Evolutionary conservation across 2,797 vertebrate genomes (phyloP).

Genomic region (Pseudomugil tenellus): DNA sequence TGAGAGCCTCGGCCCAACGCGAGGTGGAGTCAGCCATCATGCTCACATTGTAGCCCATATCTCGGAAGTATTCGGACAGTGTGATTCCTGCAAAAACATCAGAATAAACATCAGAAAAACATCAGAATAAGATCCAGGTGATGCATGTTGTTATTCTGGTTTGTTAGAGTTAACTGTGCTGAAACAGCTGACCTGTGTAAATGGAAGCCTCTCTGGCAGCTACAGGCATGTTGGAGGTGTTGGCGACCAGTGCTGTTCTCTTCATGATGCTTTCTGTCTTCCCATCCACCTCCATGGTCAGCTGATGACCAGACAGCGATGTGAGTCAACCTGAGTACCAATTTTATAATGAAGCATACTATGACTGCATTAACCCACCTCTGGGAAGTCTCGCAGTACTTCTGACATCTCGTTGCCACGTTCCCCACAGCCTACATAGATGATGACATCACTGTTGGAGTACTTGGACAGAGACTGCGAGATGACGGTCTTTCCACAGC

Average conservation of each 20-base stretch:
- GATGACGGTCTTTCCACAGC: constrained; percentile 98
- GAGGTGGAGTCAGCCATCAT: constrained; percentile 99
- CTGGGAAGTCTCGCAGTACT: constrained; percentile 91
- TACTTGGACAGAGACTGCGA: constrained; percentile 98
- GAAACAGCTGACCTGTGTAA: constrained; percentile 87
- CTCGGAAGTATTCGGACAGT: constrained; percentile 96
- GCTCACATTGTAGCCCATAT: constrained; percentile 98
- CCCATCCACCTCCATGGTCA: constrained; percentile 97
- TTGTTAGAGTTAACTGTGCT: neutral
- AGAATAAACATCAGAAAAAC: neutral
- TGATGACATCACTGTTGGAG: constrained; percentile 97
- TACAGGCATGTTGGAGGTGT: constrained; percentile 99
- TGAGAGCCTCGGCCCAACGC: constrained; percentile 96
- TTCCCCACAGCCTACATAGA: constrained; percentile 97
- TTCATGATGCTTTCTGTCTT: constrained; percentile 99
- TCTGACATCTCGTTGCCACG: constrained; percentile 99
- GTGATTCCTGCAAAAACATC: constrained; percentile 88
- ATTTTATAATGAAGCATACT: neutral
- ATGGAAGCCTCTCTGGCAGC: constrained; percentile 98
- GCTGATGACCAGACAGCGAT: constrained; percentile 72
- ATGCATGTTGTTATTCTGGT: neutral
- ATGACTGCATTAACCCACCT: constrained; percentile 63
- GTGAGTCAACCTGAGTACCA: constrained; percentile 41
- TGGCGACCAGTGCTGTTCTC: constrained; percentile 95
- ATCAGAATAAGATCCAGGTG: neutral